Evolutionary conservation across 2,888 invertebrate species (phyloP), one percentile per base, ranked within the genome.

Genomic region (Acronicta leporina): DNA sequence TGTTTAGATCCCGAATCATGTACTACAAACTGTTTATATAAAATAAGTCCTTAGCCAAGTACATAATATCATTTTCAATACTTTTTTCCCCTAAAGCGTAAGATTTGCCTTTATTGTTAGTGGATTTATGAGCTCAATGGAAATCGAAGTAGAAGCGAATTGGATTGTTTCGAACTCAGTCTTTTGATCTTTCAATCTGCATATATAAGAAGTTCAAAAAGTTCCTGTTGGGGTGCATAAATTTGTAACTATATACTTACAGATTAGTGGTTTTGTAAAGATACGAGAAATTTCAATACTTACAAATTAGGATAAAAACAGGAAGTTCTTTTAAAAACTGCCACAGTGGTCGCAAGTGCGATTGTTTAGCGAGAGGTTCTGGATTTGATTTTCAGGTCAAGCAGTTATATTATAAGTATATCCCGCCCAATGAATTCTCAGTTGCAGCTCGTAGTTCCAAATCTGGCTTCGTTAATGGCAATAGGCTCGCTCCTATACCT

Each of bases 121-220:
- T 52, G 43, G 46, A 48, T 57, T 56, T 63, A 51, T 47, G 44
- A 30, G 13, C 53, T 49, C 72, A 63, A 61, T 64, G 30, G 35
- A 54, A 61, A 68, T 63, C 50, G 16, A 62, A 56, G 52, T 62
- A 27, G 44, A 55, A 51, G 40, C 47, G 44, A 66, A 77, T 77
- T 66, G 62, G 47, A 72, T 69, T 66, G 62, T 50, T 49, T 50
- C 53, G 49, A 48, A 44, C 41, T 52, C 53, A 38, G 30, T 27
- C 40, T 55, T 52, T 61, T 66, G 77, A 76, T 77, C 78, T 66
- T 64, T 71, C 66, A 50, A 72, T 76, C 47, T 69, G 66, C 69
- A 76, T 75, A 48, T 56, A 72, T 77, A 72, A 64, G 50, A 14
- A 25, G 40, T 57, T 58, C 11, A 40, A 30, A 48, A 25, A 44